Conservation (phyloP, 2,888 invertebrate species). For the Melinaea marsaeus region DNA sequence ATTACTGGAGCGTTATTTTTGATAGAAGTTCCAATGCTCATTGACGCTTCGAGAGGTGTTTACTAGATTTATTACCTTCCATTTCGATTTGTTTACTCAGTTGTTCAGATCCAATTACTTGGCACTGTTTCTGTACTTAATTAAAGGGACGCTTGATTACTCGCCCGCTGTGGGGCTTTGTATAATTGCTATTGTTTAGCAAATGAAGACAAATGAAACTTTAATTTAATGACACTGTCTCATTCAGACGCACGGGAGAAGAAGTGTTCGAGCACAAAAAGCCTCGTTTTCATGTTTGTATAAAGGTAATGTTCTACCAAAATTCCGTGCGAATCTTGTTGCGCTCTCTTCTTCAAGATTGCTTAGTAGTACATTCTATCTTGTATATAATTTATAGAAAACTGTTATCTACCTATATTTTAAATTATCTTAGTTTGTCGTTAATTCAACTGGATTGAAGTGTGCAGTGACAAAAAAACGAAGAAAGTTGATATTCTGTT, state of each 20-base stretch:
- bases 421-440: no score
- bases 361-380: no score
- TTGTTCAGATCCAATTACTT: constrained; percentile 79
- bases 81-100: constrained; percentile 78
- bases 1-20: constrained; percentile 46
- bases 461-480: no score
- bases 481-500: no score
- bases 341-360: no score
- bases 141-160: constrained; percentile 79
- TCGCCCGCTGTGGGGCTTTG: constrained; percentile 77
- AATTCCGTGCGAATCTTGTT: background rate
- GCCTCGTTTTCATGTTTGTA: constrained; percentile 55
- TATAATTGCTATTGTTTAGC: constrained; percentile 79
- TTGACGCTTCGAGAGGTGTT: constrained; percentile 72
- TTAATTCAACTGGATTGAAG: no score
- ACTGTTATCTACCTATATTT: no score
- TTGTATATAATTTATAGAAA: no score
- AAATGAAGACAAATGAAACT: constrained; percentile 79
- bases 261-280: constrained; percentile 51
- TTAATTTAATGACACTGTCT: constrained; percentile 78
- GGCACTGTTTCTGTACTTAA: constrained; percentile 78
- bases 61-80: constrained; percentile 75
- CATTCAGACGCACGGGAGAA: constrained; percentile 68
- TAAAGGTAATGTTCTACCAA: constrained; percentile 32
- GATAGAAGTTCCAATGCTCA: constrained; percentile 50